These are phyloP conservation scores for Amphiprion percula DNA, from an alignment of 2,113 vertebrate genomes.

Conservation along the genomic window DNA sequence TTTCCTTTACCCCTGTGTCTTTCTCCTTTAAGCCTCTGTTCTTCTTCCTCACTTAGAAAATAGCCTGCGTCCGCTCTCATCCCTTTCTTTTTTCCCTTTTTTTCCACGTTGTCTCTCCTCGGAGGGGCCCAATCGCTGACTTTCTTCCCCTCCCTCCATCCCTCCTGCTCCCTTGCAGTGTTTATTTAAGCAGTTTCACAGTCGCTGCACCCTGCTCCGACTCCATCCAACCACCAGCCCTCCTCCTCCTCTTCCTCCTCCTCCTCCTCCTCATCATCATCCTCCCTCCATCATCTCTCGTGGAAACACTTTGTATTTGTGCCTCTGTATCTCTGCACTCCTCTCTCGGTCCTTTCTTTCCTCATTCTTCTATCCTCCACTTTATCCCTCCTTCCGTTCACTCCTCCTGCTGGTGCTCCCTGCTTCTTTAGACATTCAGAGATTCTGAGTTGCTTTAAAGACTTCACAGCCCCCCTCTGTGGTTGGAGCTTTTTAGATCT, in stretches of 20 bases:
- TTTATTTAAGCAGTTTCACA: slow-evolving; percentile 83
- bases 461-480: slow-evolving; percentile 30
- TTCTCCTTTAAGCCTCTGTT: slow-evolving; percentile 20
- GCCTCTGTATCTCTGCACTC: slow-evolving; percentile 34
- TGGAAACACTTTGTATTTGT: slow-evolving; percentile 47
- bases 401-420: slow-evolving; percentile 44
- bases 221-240: slow-evolving; percentile 53
- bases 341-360: slow-evolving; percentile 5
- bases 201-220: slow-evolving; percentile 73
- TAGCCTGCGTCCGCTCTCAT: slow-evolving; percentile 17
- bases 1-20: slow-evolving; percentile 16
- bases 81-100: slow-evolving; percentile 25
- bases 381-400: slow-evolving; percentile 25
- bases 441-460: slow-evolving; percentile 58
- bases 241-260: slow-evolving; percentile 11
- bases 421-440: slow-evolving; percentile 46
- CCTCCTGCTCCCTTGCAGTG: slow-evolving; percentile 70
- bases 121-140: slow-evolving; percentile 15
- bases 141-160: slow-evolving; percentile 20
- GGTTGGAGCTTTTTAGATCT: slow-evolving; percentile 61
- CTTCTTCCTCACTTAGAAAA: slow-evolving; percentile 30
- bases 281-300: slow-evolving; percentile 12
- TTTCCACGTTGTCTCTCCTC: slow-evolving; percentile 29
- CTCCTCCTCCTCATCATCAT: slow-evolving; percentile 15
- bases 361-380: slow-evolving; percentile 11